These are phyloP conservation scores for Drosophila gunungcola DNA, from an alignment of 1,140 invertebrate species.

Conservation along the genomic window DNA sequence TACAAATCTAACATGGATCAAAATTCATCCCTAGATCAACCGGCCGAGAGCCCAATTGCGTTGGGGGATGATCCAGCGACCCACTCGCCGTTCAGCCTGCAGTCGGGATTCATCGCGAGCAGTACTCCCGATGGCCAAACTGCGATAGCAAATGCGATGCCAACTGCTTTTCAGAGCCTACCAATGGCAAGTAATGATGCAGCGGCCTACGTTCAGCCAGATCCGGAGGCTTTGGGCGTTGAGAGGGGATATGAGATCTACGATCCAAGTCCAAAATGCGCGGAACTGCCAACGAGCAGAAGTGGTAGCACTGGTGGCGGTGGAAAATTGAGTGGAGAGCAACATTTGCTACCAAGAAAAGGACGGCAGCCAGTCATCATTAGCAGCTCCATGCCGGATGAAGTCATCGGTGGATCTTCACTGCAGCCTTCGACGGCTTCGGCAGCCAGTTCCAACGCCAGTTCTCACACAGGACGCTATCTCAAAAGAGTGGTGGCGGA, in stretches of 20 bases:
- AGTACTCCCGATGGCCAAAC: constrained; percentile 73
- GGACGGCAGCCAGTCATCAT: constrained; percentile 54
- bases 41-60: constrained; percentile 73
- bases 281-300: constrained; percentile 40
- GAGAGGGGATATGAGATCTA: constrained; percentile 72
- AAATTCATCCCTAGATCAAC: constrained; percentile 69
- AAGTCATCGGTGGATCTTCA: constrained; percentile 56
- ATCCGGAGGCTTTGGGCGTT: constrained; percentile 27
- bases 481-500: constrained; percentile 63
- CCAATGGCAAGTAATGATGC: constrained; percentile 52
- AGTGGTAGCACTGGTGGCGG: constrained; percentile 52
- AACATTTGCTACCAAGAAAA: constrained; percentile 61
- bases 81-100: constrained; percentile 78
- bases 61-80: constrained; percentile 68
- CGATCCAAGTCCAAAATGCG: constrained; percentile 77
- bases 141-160: constrained; percentile 51
- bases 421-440: constrained; percentile 77
- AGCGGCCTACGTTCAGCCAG: constrained; percentile 66
- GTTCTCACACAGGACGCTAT: constrained; percentile 52
- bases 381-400: constrained; percentile 77
- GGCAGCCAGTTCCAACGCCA: constrained; percentile 76
- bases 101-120: constrained; percentile 70
- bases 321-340: constrained; percentile 64
- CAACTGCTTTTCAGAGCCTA: constrained; percentile 40
- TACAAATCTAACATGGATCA: constrained; percentile 72